phyloP scores from a whole-genome alignment of 2,113 vertebrate species.

The Dicaeum eximium region DNA sequence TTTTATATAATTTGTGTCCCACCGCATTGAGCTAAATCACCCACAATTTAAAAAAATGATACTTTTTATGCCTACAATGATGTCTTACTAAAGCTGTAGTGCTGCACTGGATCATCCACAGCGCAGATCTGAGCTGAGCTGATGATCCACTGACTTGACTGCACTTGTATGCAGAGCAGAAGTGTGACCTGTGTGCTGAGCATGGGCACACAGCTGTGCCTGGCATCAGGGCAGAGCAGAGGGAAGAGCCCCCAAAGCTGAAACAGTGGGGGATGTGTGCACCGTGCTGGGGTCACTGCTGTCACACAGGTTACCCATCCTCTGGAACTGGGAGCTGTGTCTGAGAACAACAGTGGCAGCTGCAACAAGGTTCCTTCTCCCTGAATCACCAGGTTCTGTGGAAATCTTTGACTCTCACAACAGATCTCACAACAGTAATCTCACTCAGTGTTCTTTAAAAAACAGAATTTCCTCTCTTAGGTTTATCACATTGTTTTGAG shows the following conservation, averaged over 20 bases:
- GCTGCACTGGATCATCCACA: not conserved
- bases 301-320: fast-evolving
- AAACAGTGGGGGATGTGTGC: no score
- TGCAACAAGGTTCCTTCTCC: not conserved
- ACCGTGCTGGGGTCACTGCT: fast-evolving
- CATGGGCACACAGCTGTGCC: not conserved
- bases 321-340: not conserved
- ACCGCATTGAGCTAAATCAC: not conserved
- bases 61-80: not conserved
- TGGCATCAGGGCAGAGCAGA: not conserved
- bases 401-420: not conserved
- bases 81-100: not conserved
- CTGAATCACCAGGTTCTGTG: not conserved
- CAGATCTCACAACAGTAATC: not conserved
- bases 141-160: not conserved
- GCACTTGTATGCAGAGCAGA: not conserved
- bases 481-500: not conserved
- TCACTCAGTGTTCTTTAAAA: not conserved
- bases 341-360: not conserved
- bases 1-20: constrained; percentile 24
- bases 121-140: not conserved
- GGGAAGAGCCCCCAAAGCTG: not conserved
- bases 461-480: not conserved
- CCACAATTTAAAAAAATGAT: not conserved
- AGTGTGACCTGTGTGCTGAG: not conserved